phyloP scores from a whole-genome alignment of 2,113 vertebrate species.

The Centropus bengalensis region DNA sequence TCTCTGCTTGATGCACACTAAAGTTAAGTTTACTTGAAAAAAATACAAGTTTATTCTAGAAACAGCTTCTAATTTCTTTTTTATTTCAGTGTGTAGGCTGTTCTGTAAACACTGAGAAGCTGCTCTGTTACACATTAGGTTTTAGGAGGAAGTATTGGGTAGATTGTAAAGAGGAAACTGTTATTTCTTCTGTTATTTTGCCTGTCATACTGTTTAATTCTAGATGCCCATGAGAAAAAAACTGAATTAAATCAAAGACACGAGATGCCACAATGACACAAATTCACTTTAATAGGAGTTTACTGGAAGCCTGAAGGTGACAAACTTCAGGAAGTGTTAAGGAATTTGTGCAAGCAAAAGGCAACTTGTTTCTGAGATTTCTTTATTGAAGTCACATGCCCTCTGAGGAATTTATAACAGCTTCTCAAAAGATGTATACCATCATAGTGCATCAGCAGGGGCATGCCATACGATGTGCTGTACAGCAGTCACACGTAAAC shows the following conservation, averaged over 20 bases:
- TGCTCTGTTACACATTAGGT: neutral
- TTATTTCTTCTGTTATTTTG: neutral
- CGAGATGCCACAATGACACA: constrained; percentile 32
- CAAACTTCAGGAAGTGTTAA: constrained; percentile 58
- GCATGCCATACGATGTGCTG: neutral
- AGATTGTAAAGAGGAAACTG: neutral
- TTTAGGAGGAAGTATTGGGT: neutral
- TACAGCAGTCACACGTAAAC: neutral
- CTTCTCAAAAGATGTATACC: constrained; percentile 77
- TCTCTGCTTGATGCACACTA: neutral
- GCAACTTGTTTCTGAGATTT: neutral
- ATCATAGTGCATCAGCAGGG: neutral
- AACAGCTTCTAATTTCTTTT: neutral
- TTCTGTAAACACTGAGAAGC: neutral
- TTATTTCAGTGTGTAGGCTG: neutral
- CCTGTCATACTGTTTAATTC: neutral
- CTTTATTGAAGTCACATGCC: neutral
- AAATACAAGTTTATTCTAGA: neutral
- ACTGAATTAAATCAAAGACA: constrained; percentile 38
- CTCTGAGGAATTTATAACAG: constrained; percentile 36
- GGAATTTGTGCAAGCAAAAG: constrained; percentile 37
- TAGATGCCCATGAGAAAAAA: neutral
- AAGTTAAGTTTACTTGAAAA: neutral
- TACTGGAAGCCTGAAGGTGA: constrained; percentile 49
- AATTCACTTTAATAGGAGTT: constrained; percentile 42